Conservation (phyloP, 2,888 invertebrate genomes). For the Bedellia somnulentella region DNA sequence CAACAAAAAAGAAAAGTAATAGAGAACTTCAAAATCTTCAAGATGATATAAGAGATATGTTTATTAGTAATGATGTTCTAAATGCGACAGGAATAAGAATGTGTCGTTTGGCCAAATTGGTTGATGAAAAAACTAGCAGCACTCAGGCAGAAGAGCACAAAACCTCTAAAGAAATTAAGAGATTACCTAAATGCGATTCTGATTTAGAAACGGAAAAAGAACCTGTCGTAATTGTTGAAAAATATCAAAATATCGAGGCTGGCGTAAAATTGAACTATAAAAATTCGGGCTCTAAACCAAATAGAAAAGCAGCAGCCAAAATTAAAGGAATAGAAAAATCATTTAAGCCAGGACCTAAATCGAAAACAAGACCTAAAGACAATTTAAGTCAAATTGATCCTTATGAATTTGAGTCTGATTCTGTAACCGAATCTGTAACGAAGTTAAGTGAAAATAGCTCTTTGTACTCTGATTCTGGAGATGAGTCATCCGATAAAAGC, state of each 20-base stretch:
- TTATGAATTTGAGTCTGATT: conserved; percentile 37
- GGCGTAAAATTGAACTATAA: too few species aligned
- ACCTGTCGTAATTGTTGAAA: too few species aligned
- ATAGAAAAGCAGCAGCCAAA: too few species aligned
- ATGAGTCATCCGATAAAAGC: conserved; percentile 32
- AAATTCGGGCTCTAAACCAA: too few species aligned
- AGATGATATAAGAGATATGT: conserved; percentile 72
- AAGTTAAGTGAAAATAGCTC: conserved; percentile 20
- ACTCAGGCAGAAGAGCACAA: too few species aligned
- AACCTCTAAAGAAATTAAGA: too few species aligned
- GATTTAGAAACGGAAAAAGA: too few species aligned
- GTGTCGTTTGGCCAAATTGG: conserved; percentile 63
- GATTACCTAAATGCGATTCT: too few species aligned
- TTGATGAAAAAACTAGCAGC: conserved; percentile 21
- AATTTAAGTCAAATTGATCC: conserved; percentile 23
- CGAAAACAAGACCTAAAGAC: conserved; percentile 23
- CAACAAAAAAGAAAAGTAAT: conserved; percentile 24
- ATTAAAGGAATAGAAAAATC: too few species aligned
- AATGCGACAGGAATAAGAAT: conserved; percentile 66
- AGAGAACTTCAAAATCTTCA: conserved; percentile 66
- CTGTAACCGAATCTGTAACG: conserved; percentile 21
- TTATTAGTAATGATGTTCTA: conserved; percentile 64
- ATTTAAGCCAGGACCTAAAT: conserved; percentile 31
- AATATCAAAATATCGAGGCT: too few species aligned
- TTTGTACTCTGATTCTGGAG: conserved; percentile 27